These are phyloP conservation scores for Madoqua kirkii DNA, from an alignment of 2,113 vertebrate genomes.

Conservation along the genomic window DNA sequence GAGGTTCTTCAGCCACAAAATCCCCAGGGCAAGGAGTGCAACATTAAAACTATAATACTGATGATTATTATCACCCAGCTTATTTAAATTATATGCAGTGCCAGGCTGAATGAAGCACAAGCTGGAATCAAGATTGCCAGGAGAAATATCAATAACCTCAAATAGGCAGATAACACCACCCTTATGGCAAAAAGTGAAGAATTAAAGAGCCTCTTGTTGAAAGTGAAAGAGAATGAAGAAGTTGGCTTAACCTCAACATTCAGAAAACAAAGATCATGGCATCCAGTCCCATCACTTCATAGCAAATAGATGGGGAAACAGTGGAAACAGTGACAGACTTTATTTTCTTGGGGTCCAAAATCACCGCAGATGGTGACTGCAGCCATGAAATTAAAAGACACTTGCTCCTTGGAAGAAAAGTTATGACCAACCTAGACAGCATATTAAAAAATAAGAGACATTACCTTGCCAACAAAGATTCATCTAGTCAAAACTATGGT, in stretches of 20 bases:
- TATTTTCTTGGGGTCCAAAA: neutral
- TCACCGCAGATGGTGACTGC: neutral
- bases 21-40: neutral
- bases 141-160: neutral
- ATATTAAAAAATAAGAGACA: neutral
- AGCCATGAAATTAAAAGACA: neutral
- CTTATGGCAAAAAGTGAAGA: neutral
- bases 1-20: neutral
- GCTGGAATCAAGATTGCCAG: neutral
- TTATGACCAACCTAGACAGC: neutral
- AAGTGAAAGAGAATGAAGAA: neutral
- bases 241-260: neutral
- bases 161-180: neutral
- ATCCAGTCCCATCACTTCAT: neutral
- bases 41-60: neutral
- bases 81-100: neutral
- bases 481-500: neutral
- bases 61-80: neutral
- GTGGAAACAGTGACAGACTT: neutral
- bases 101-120: fast-evolving
- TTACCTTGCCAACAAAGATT: neutral
- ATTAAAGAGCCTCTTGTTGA: neutral
- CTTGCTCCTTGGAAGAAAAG: neutral
- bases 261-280: neutral
- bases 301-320: neutral